These are phyloP conservation scores for Papilio helenus DNA, from an alignment of 1,140 invertebrate genomes.

Conservation along the genomic window DNA sequence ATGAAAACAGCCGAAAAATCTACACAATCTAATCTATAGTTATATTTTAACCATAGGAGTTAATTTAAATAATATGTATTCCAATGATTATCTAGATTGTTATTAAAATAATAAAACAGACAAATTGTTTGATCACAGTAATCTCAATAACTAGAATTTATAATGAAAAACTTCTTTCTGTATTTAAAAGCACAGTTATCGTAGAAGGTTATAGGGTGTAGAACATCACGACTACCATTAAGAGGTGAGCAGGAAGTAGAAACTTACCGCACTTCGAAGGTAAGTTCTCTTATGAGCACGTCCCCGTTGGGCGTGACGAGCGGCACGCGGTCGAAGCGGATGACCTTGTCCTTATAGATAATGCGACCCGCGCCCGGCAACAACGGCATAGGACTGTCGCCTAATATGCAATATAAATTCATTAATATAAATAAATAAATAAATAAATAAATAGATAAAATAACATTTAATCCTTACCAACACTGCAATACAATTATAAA, in stretches of 20 bases:
- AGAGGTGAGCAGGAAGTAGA: slow-evolving; percentile 6
- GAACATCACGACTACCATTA: background rate
- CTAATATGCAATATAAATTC: slow-evolving; percentile 22
- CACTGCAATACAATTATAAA: no score
- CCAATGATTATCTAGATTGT: no score
- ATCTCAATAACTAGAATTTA: background rate
- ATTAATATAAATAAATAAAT: no score
- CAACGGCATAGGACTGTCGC: slow-evolving; percentile 62
- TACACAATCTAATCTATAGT: no score
- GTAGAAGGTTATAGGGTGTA: background rate
- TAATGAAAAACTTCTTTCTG: background rate
- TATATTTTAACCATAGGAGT: no score
- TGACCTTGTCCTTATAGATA: slow-evolving; percentile 94
- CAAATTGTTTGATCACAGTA: background rate
- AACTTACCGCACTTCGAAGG: slow-evolving; percentile 92
- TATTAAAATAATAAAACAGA: background rate
- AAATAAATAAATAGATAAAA: no score
- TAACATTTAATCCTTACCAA: no score
- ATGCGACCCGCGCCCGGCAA: slow-evolving; percentile 91
- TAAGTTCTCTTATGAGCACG: slow-evolving; percentile 93
- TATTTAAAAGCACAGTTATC: background rate
- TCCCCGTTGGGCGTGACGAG: slow-evolving; percentile 99
- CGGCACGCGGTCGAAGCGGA: slow-evolving; percentile 96
- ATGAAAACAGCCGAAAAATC: no score
- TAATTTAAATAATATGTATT: no score